These are phyloP conservation scores for Alentia gelatinosa DNA, from an alignment of 2,888 invertebrate species.

Conservation along the genomic window DNA sequence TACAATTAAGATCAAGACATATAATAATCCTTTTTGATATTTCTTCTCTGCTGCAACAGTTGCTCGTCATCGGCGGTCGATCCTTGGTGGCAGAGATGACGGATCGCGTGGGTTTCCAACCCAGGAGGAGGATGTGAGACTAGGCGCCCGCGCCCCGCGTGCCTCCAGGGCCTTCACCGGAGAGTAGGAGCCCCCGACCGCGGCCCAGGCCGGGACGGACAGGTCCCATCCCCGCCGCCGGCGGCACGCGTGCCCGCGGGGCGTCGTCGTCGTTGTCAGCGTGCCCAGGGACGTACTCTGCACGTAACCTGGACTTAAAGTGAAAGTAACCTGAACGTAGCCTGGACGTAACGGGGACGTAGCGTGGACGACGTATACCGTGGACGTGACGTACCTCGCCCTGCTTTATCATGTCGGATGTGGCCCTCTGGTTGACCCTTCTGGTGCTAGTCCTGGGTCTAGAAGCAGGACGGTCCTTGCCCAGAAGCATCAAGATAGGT, in stretches of 20 bases:
- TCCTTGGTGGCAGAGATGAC: not conserved
- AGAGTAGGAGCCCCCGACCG: not conserved
- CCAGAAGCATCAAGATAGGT: slow-evolving; percentile 48
- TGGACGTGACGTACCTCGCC: not conserved
- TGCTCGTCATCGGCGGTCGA: not conserved
- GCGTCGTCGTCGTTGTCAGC: not conserved
- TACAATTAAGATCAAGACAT: not conserved
- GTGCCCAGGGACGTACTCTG: too few species aligned
- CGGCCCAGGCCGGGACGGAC: not conserved
- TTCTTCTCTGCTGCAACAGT: not conserved
- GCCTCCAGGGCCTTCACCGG: not conserved
- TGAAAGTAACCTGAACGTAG: too few species aligned
- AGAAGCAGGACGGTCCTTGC: not conserved
- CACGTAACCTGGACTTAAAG: too few species aligned
- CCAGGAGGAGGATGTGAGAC: not conserved
- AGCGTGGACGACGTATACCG: not conserved
- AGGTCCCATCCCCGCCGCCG: not conserved
- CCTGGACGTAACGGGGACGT: too few species aligned
- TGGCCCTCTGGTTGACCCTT: slow-evolving; percentile 26
- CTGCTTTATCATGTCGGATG: not conserved
- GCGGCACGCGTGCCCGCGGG: not conserved
- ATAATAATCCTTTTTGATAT: not conserved
- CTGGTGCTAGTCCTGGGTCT: slow-evolving; percentile 19
- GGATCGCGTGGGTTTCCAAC: not conserved
- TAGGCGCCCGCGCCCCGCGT: not conserved